These are phyloP conservation scores for Pomatorhinus ruficollis DNA, from an alignment of 2,113 vertebrate genomes.

Conservation along the genomic window DNA sequence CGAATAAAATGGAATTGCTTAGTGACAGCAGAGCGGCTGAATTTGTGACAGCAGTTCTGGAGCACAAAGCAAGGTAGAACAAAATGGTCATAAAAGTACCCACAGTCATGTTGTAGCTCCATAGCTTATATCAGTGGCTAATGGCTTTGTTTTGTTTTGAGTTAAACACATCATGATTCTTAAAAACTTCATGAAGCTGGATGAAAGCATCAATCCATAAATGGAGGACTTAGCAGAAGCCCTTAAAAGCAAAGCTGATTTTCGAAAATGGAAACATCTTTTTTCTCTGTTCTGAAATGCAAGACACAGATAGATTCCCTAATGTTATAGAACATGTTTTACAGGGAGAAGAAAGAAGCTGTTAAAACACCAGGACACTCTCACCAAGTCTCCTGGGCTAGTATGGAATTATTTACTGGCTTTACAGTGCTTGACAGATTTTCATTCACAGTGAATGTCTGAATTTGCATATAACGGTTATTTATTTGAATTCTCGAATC, in stretches of 20 bases:
- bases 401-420: neutral
- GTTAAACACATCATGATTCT: neutral
- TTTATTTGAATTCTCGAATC: neutral
- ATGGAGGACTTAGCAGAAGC: neutral
- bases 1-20: constrained; percentile 3
- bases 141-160: neutral
- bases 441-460: neutral
- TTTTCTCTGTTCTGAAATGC: neutral
- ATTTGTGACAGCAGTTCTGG: constrained; percentile 1
- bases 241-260: neutral
- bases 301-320: neutral
- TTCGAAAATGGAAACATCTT: neutral
- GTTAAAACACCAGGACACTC: neutral
- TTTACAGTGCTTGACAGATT: neutral
- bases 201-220: neutral
- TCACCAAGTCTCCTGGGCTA: neutral
- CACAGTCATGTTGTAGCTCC: neutral
- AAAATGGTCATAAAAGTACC: neutral
- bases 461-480: neutral
- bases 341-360: neutral
- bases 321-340: neutral
- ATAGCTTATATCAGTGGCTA: neutral
- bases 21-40: neutral
- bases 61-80: neutral
- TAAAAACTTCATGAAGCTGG: neutral